Evolutionary conservation across 2,797 vertebrate genomes (phyloP), one percentile per base, ranked within the genome.

Genomic region (Aplochiton taeniatus): DNA sequence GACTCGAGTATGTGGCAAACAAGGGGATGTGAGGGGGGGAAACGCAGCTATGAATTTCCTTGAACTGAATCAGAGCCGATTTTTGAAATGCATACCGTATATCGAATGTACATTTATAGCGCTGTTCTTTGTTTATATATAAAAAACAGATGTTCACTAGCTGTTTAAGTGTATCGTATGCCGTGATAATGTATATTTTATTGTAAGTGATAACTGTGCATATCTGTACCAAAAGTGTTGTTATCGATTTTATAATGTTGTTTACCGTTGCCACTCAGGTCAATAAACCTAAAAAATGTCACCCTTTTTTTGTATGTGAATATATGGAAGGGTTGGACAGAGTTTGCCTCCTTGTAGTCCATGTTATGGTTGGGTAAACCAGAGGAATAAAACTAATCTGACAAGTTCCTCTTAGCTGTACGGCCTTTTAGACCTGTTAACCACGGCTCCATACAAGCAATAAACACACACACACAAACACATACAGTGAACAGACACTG

Each of bases 41-140:
- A 60, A 61, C 31, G 68, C 12, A 59, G 70, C 31, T 0, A 44
- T 58, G 56, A 45, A 64, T 52, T 50, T 59, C 61, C 17, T 58
- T 31, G 12, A 31, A 68, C 48, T 13, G 69, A 73, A 66, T 66
- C 57, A 65, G 17, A 43, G 41, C 54, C 52, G 58, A 69, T 71
- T 68, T 75, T 84, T 83, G 87, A 88, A 83, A 83, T 88, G 77
- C 79, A 10, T 42, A 88, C 31, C 31, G 6, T 91, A 90, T 90
- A 91, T 91, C 83, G 93, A 95, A 95, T 95, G 94, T 95, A 94
- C 81, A 94, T 96, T 95, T 95, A 89, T 94, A 94, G 6, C 91
- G 86, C 90, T 85, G 87, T 90, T 77, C 89, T 81, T 85, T 89
- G 86, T 89, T 88, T 92, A 31, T 31, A 31, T 31, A 31, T 90